A percentile compares a stretch with the other conserved stretches of the same genome.
Evolutionary conservation across 1,140 invertebrate genomes (phyloP).

Genomic region (Ganaspis sp.): DNA sequence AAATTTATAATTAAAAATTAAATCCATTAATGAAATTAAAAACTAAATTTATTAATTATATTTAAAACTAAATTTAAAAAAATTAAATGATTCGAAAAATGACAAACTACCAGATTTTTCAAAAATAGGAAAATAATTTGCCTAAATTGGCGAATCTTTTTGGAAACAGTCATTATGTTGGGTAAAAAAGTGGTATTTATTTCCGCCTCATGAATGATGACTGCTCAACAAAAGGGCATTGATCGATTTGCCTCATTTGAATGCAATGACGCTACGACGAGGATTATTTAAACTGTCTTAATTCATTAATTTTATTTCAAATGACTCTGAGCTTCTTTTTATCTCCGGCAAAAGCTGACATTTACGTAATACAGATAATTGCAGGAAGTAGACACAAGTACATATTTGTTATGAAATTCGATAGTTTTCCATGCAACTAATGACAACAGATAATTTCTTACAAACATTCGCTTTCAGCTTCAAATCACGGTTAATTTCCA

Average conservation of each 20-base stretch:
- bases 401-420: conserved; percentile 26
- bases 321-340: not conserved
- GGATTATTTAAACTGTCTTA: not conserved
- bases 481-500: not conserved
- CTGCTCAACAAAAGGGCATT: not conserved
- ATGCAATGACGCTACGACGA: not conserved
- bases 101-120: no score
- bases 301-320: conserved; percentile 15
- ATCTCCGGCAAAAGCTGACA: not conserved
- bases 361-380: conserved; percentile 17
- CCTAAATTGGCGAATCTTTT: no score
- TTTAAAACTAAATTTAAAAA: no score
- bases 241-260: conserved; percentile 19
- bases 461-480: not conserved
- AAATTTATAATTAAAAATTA: no score
- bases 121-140: no score
- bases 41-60: no score
- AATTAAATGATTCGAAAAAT: not conserved
- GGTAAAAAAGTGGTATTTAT: not conserved
- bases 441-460: not conserved
- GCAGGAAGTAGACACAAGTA: conserved; percentile 12
- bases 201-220: not conserved
- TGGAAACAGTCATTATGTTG: conserved; percentile 32
- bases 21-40: no score
- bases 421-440: conserved; percentile 1